Percentiles rank a stretch among this genome's conserved stretches.
Evolutionary conservation across 2,113 vertebrate genomes (phyloP).

Genomic region (Motacilla alba): DNA sequence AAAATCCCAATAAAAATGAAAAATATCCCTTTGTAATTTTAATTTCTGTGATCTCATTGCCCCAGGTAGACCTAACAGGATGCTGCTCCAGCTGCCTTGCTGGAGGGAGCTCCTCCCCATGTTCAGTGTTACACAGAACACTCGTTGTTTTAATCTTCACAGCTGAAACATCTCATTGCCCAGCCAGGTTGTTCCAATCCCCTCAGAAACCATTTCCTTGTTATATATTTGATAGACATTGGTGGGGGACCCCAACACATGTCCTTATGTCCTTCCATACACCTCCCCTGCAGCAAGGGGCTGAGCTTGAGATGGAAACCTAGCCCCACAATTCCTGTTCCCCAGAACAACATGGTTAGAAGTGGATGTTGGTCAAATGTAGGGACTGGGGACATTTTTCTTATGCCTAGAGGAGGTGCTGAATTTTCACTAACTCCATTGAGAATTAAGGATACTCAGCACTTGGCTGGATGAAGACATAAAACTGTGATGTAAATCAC

Average conservation of each 20-base stretch:
- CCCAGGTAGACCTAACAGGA: neutral
- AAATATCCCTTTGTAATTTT: neutral
- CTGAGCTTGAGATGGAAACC: neutral
- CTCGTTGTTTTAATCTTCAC: neutral
- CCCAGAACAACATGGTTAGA: neutral
- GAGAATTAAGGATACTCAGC: neutral
- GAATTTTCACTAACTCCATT: neutral
- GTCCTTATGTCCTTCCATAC: neutral
- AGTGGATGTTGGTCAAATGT: neutral
- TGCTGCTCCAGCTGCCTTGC: neutral
- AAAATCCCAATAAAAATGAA: neutral
- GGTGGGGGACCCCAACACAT: neutral
- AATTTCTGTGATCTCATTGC: neutral
- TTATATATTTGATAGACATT: neutral
- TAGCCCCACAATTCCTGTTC: neutral
- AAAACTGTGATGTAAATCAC: neutral
- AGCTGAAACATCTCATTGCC: neutral
- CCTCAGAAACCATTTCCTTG: neutral
- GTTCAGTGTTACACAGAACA: neutral
- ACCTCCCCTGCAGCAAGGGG: neutral
- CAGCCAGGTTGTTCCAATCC: neutral
- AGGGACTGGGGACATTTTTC: rapidly evolving
- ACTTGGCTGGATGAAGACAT: neutral
- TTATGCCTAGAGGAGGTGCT: neutral
- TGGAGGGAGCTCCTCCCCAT: neutral